Evolutionary conservation across 2,888 invertebrate species (phyloP).

Genomic region (Plagiodera versicolora): DNA sequence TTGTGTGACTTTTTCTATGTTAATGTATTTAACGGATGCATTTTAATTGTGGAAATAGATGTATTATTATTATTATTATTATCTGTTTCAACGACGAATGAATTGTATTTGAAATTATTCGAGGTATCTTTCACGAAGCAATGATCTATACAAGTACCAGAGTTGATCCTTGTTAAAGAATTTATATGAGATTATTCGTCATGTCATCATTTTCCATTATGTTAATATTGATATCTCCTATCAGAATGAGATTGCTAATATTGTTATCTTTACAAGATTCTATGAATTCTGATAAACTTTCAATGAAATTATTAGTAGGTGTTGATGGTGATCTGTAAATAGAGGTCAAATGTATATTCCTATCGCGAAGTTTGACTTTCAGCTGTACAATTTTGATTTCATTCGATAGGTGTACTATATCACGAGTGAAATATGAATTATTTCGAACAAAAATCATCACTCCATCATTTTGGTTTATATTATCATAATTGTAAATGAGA

Average conservation of each 20-base stretch:
- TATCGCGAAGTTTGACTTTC: neutral
- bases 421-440: too few species aligned
- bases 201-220: neutral
- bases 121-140: slow-evolving; percentile 2
- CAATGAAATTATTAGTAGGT: neutral
- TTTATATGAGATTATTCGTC: slow-evolving; percentile 3
- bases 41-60: too few species aligned
- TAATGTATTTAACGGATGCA: too few species aligned
- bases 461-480: too few species aligned
- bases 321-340: slow-evolving; percentile 5
- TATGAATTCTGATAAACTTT: neutral
- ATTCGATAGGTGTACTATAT: too few species aligned
- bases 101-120: neutral
- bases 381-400: neutral
- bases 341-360: slow-evolving; percentile 2
- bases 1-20: too few species aligned
- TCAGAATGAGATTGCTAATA: neutral
- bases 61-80: too few species aligned
- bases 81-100: neutral
- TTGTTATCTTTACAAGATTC: neutral
- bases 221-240: slow-evolving; percentile 2
- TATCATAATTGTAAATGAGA: neutral
- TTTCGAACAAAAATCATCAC: too few species aligned
- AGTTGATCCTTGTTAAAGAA: neutral
- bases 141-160: slow-evolving; percentile 2